phyloP scores from a whole-genome alignment of 2,113 vertebrate genomes.

The Kobus ellipsiprymnus region DNA sequence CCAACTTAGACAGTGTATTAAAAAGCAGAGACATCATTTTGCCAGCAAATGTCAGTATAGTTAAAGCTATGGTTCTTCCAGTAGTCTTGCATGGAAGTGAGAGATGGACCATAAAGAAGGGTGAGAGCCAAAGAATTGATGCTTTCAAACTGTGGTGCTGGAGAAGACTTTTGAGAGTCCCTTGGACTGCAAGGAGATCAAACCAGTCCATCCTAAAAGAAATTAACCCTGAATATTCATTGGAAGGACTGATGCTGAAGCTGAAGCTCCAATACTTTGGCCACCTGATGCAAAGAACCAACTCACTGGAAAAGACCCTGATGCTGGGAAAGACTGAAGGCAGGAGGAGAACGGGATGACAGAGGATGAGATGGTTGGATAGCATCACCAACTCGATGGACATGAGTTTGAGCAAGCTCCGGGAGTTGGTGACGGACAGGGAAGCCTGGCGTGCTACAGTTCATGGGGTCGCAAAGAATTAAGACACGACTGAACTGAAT shows the following conservation, averaged over 20 bases:
- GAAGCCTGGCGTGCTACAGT: not conserved
- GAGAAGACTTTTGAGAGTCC: not conserved
- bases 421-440: not conserved
- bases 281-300: not conserved
- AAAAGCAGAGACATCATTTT: not conserved
- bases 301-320: not conserved
- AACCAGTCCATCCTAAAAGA: not conserved
- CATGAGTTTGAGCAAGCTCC: not conserved
- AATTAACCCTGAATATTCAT: not conserved
- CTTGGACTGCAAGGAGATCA: not conserved
- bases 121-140: not conserved
- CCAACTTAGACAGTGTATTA: not conserved
- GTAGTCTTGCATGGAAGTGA: not conserved
- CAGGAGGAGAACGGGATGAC: not conserved
- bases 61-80: not conserved
- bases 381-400: rapidly evolving
- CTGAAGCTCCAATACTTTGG: not conserved
- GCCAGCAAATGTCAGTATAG: not conserved
- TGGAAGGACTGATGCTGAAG: not conserved
- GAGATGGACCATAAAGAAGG: not conserved
- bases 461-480: not conserved
- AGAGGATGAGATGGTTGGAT: not conserved
- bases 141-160: not conserved
- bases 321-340: not conserved
- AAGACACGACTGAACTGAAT: not conserved